Evolutionary conservation across 1,140 invertebrate genomes (phyloP).

Genomic region (Conopomorpha cramerella): DNA sequence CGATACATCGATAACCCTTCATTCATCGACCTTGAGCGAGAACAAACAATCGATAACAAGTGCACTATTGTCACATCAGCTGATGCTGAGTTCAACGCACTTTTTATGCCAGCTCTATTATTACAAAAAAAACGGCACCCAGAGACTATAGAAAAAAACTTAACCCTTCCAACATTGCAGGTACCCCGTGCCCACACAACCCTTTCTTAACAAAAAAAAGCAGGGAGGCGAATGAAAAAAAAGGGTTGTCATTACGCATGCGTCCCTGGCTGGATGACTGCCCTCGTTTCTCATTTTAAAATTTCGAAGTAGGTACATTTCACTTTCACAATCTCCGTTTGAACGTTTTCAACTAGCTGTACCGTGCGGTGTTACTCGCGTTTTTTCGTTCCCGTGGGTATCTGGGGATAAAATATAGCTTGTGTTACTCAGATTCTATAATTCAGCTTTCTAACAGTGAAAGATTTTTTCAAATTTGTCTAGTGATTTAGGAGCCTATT

Average conservation of each 20-base stretch:
- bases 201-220: constrained; percentile 54
- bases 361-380: background rate
- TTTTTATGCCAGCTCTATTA: constrained; percentile 26
- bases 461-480: background rate
- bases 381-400: background rate
- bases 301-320: background rate
- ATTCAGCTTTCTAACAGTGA: too few species aligned
- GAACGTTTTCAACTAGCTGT: background rate
- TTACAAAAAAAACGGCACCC: constrained; percentile 42
- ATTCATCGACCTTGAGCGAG: constrained; percentile 22
- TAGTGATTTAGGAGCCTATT: background rate
- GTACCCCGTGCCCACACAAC: constrained; percentile 50
- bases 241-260: constrained; percentile 54
- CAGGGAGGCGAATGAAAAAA: constrained; percentile 53
- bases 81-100: constrained; percentile 54
- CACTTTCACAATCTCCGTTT: constrained; percentile 2
- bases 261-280: constrained; percentile 42
- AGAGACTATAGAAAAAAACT: constrained; percentile 41
- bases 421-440: too few species aligned
- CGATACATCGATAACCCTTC: background rate
- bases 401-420: too few species aligned
- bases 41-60: constrained; percentile 53
- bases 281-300: constrained; percentile 38
- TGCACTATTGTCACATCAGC: constrained; percentile 51
- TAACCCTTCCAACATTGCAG: constrained; percentile 49